phyloP scores from a whole-genome alignment of 2,888 invertebrate genomes.

The Drosophila phalerata region DNA sequence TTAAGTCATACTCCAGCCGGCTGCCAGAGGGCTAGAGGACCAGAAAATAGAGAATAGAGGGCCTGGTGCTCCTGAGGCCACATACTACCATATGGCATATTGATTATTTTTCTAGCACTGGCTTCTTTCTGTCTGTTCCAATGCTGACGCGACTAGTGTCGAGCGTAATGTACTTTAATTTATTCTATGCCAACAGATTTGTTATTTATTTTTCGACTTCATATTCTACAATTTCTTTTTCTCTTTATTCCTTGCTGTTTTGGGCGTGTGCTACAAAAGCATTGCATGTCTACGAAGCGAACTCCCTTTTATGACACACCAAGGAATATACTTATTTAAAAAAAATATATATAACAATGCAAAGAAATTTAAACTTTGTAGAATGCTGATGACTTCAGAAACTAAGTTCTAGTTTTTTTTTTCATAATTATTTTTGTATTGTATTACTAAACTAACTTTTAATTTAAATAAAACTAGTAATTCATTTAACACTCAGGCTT shows the following conservation, averaged over 20 bases:
- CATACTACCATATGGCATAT: conserved; percentile 80
- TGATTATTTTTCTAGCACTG: conserved; percentile 71
- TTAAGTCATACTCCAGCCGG: conserved; percentile 43
- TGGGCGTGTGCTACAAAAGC: conserved; percentile 29
- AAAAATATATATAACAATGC: conserved; percentile 11
- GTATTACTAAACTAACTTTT: too few species aligned
- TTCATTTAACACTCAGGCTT: neutral
- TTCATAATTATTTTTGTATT: too few species aligned
- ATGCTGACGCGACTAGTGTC: conserved; percentile 63
- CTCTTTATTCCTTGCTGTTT: neutral
- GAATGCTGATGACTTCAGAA: neutral
- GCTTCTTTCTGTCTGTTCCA: conserved; percentile 27
- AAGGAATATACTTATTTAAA: conserved; percentile 36
- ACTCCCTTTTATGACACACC: conserved; percentile 48
- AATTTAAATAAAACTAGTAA: neutral
- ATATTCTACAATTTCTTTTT: conserved; percentile 29
- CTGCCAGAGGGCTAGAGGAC: conserved; percentile 2
- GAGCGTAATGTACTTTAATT: conserved; percentile 70
- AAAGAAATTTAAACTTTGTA: conserved; percentile 12
- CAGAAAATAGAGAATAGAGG: conserved; percentile 4
- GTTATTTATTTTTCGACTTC: conserved; percentile 57
- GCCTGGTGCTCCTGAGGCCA: conserved; percentile 43
- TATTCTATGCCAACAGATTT: conserved; percentile 64
- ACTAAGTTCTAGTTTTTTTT: neutral
- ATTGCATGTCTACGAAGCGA: conserved; percentile 54